These are phyloP conservation scores for Amia ocellicauda DNA, from an alignment of 2,113 vertebrate genomes.

Conservation along the genomic window DNA sequence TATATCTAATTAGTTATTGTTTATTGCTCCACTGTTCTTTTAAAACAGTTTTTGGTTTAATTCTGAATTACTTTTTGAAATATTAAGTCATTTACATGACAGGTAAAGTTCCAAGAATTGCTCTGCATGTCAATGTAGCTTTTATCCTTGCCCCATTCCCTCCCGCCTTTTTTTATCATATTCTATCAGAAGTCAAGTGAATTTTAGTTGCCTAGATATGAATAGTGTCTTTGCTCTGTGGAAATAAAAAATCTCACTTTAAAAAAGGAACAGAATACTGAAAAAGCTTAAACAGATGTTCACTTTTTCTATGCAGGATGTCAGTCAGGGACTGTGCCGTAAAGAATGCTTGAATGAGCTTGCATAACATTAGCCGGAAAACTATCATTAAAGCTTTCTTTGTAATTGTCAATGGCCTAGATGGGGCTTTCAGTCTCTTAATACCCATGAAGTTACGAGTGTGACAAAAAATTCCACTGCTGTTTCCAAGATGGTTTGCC, in stretches of 20 bases:
- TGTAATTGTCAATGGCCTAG: constrained; percentile 27
- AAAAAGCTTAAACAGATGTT: constrained; percentile 14
- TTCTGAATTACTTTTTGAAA: neutral
- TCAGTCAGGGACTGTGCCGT: constrained; percentile 23
- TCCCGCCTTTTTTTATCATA: neutral
- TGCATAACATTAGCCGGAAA: constrained; percentile 27
- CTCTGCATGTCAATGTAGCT: neutral
- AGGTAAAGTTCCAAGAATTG: neutral
- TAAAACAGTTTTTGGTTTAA: too few relatives aligned
- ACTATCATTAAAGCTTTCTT: constrained; percentile 21
- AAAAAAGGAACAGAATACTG: neutral
- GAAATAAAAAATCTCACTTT: neutral
- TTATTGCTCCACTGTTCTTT: too few relatives aligned
- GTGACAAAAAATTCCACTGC: neutral
- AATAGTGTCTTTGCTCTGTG: constrained; percentile 1
- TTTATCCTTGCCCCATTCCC: neutral
- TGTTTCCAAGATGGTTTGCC: constrained; percentile 5
- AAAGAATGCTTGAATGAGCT: constrained; percentile 27
- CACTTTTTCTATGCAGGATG: constrained; percentile 13
- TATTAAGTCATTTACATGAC: neutral
- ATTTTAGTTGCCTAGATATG: neutral
- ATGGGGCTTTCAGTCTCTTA: constrained; percentile 23
- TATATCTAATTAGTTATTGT: too few relatives aligned
- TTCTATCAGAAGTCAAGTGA: constrained; percentile 1
- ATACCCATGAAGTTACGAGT: constrained; percentile 24